Conservation (phyloP, 30 jellyfish, hydroid and myxozoan genomes). For the Aurelia sp. region DNA sequence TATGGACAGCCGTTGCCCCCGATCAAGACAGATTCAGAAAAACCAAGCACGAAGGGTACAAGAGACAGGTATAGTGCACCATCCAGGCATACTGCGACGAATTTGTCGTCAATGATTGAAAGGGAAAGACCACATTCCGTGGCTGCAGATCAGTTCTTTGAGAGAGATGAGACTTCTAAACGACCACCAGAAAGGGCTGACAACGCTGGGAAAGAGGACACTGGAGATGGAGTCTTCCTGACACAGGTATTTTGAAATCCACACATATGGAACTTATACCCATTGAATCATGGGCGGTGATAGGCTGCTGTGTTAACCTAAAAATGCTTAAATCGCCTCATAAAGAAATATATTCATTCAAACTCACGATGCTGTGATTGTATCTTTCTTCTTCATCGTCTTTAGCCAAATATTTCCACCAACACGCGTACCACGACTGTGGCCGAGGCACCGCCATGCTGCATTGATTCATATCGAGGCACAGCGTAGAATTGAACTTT, state of each 20-base stretch:
- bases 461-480: no score
- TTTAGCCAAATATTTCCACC: no score
- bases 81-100: not conserved
- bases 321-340: no score
- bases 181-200: not conserved
- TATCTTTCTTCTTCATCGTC: no score
- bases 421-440: no score
- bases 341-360: no score
- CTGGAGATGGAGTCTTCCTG: constrained; percentile 47
- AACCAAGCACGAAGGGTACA: not conserved
- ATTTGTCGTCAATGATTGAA: not conserved
- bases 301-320: no score
- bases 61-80: constrained; percentile 50
- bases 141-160: constrained; percentile 28
- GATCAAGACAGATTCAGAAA: constrained; percentile 2
- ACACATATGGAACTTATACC: no score
- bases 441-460: no score
- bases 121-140: constrained; percentile 26
- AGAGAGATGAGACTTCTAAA: not conserved
- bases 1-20: constrained; percentile 43
- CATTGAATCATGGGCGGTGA: no score
- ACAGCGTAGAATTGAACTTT: no score
- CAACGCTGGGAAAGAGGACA: not conserved
- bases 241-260: constrained; percentile 46
- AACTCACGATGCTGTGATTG: no score